phyloP scores from a whole-genome alignment of 2,888 invertebrate genomes.

The Caenorhabditis becei region DNA sequence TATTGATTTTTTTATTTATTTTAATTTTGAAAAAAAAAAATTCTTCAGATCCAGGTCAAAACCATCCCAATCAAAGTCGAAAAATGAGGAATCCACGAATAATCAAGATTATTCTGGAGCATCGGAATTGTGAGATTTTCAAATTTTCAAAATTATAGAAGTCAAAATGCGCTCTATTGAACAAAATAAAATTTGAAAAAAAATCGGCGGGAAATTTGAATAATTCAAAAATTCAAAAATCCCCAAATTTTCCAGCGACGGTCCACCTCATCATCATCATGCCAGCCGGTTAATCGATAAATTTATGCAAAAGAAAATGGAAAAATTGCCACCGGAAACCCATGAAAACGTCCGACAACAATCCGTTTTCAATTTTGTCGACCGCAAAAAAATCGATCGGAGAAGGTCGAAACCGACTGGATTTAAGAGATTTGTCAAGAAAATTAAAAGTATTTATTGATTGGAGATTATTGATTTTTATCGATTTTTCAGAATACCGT shows the following conservation, averaged over 20 bases:
- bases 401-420: not conserved
- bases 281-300: slow-evolving; percentile 34
- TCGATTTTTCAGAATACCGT: slow-evolving; percentile 20
- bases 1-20: too few species aligned
- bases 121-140: not conserved
- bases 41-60: too few species aligned
- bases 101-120: slow-evolving; percentile 1
- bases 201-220: not conserved
- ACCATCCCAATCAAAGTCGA: too few species aligned
- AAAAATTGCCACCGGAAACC: slow-evolving; percentile 26
- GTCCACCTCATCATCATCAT: slow-evolving; percentile 6
- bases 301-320: slow-evolving; percentile 32
- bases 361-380: slow-evolving; percentile 32
- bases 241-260: slow-evolving; percentile 10
- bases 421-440: slow-evolving; percentile 7
- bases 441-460: slow-evolving; percentile 23
- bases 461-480: not conserved
- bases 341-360: slow-evolving; percentile 11
- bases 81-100: too few species aligned
- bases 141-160: slow-evolving; percentile 19
- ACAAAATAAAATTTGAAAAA: not conserved
- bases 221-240: too few species aligned
- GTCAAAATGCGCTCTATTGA: not conserved
- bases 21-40: too few species aligned
- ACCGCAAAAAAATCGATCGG: not conserved